Evolutionary conservation across 1,140 invertebrate species (phyloP), one percentile per base, ranked within the genome.

Genomic region (Procambarus clarkii): DNA sequence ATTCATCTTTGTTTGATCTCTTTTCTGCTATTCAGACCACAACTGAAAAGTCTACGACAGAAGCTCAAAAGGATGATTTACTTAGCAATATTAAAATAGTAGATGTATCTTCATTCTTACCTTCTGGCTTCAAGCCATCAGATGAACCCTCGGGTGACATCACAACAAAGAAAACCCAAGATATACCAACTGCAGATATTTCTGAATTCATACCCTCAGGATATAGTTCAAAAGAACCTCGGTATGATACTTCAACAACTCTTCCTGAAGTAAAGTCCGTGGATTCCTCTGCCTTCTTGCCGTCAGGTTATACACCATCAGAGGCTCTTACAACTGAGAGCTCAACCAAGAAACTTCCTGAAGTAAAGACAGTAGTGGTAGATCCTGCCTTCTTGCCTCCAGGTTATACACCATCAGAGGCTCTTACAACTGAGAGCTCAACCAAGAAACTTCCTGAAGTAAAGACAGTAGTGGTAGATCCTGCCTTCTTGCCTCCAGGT

Each of bases 121-220:
- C 96, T 58, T 95, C 96, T 24, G 96, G 95, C n/a, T 96, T 95
- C 93, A 96, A 96, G 90, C 76, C 76, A 54, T 86, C 84, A 50
- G 60, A 50, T 21, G 60, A 85, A 2, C 8, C 48, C 9, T 18
- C 45, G 54, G 11, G n/a, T 11, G 76, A 91, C 24, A 78, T 24
- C 2, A 87, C 91, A 13, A 87, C 85, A 2, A 11, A 71, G 45
- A 74, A 64, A 46, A 18, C 34, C 5, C 44, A 46, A n/a, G n/a
- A 45, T 9, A 54, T 84, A 46, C 24, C 24, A 44, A 34, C 54
- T 24, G 89, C 69, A 34, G 89, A 91, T 64, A 46, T 88, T 7
- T 80, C 60, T 69, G 78, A 69, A 4, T 54, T 82, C 58, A 71
- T 88, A 54, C 79, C 78, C 46, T 77, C 86, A 69, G 64, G 69